phyloP scores from a whole-genome alignment of 2,888 invertebrate species.

The Phlogophora meticulosa region DNA sequence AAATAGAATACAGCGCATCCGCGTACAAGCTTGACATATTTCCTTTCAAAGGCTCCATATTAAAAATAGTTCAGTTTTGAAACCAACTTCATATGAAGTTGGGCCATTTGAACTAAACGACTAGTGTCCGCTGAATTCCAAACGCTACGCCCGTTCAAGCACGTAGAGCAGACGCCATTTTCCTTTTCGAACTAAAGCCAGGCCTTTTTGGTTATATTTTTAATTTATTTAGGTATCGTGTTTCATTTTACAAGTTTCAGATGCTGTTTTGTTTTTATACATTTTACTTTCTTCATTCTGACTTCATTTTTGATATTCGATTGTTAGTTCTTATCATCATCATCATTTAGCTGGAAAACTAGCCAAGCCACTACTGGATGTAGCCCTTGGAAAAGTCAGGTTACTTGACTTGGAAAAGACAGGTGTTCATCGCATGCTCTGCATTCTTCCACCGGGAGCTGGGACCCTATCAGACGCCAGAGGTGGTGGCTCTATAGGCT shows the following conservation, averaged over 20 bases:
- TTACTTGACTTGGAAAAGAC: too few relatives aligned
- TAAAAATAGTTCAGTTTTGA: slow-evolving; percentile 40
- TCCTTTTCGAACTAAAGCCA: slow-evolving; percentile 22
- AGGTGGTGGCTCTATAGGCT: too few relatives aligned
- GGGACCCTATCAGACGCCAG: too few relatives aligned
- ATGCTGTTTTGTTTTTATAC: background rate
- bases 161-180: slow-evolving; percentile 31
- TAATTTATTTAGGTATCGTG: background rate
- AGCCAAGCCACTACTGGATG: too few relatives aligned
- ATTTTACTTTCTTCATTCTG: too few relatives aligned
- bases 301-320: background rate
- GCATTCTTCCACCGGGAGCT: too few relatives aligned
- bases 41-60: slow-evolving; percentile 33
- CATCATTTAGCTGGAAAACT: too few relatives aligned
- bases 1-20: background rate
- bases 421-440: too few relatives aligned
- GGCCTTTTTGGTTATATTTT: slow-evolving; percentile 7
- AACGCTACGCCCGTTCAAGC: slow-evolving; percentile 13
- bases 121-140: slow-evolving; percentile 23
- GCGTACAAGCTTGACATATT: background rate
- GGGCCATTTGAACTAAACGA: slow-evolving; percentile 32
- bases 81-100: slow-evolving; percentile 27
- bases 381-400: too few relatives aligned
- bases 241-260: slow-evolving; percentile 1
- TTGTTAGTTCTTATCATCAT: background rate